Percentiles rank a stretch among this genome's conserved stretches.
Evolutionary conservation across 1,140 invertebrate species (phyloP).

Genomic region (Brachionus rotundiformis): DNA sequence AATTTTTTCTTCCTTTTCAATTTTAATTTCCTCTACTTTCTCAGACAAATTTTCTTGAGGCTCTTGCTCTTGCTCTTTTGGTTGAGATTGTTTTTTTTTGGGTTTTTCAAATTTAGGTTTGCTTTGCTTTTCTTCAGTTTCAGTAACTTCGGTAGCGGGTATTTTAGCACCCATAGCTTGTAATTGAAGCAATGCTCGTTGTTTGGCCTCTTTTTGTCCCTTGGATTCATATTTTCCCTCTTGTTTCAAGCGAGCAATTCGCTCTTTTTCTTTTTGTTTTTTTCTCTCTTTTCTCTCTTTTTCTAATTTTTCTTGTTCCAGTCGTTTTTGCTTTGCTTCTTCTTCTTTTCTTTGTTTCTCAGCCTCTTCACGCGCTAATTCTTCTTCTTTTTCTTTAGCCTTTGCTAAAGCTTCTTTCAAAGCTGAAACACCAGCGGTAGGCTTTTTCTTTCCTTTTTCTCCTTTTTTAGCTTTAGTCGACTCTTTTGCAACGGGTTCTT

Average conservation of each 20-base stretch:
- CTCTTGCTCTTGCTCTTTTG: neutral
- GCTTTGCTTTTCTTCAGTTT: neutral
- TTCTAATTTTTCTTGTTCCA: slow-evolving; percentile 66
- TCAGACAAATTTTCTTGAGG: neutral
- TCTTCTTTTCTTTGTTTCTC: slow-evolving; percentile 76
- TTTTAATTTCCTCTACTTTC: neutral
- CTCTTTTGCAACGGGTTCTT: neutral
- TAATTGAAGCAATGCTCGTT: slow-evolving; percentile 80
- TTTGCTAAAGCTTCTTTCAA: slow-evolving; percentile 47
- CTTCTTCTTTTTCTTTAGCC: slow-evolving; percentile 42
- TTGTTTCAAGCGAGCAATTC: slow-evolving; percentile 84
- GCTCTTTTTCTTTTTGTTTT: slow-evolving; percentile 91
- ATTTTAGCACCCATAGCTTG: slow-evolving; percentile 67
- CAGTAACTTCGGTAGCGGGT: slow-evolving; percentile 58
- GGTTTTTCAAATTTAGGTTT: slow-evolving; percentile 30
- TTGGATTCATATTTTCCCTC: slow-evolving; percentile 89
- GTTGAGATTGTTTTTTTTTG: slow-evolving; percentile 35
- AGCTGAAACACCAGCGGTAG: slow-evolving; percentile 27
- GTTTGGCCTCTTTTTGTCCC: slow-evolving; percentile 80
- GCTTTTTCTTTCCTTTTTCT: slow-evolving; percentile 50
- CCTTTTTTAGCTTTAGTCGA: slow-evolving; percentile 1
- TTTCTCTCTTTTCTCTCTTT: slow-evolving; percentile 77
- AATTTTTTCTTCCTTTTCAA: slow-evolving; percentile 54
- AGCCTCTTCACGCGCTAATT: slow-evolving; percentile 73
- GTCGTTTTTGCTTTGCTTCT: slow-evolving; percentile 56